Percentiles rank a stretch among this genome's conserved stretches.
Evolutionary conservation across 2,113 vertebrate genomes (phyloP).

Genomic region (Apaloderma vittatum): DNA sequence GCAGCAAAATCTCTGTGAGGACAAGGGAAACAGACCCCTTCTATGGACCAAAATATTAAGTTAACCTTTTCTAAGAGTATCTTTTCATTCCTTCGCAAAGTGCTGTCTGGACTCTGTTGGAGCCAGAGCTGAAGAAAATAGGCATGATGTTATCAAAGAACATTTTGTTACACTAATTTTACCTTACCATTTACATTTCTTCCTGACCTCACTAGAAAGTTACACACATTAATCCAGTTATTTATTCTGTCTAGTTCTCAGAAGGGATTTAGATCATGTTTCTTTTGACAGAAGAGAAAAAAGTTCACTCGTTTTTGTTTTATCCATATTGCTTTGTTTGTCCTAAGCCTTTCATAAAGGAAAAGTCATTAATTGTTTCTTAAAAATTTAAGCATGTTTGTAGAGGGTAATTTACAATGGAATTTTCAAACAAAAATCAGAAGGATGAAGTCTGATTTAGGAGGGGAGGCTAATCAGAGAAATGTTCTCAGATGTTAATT

Average conservation of each 20-base stretch:
- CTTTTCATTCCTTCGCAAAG: background rate
- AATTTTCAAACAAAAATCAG: conserved; percentile 50
- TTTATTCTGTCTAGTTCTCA: background rate
- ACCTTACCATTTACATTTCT: background rate
- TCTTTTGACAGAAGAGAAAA: conserved; percentile 32
- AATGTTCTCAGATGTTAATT: background rate
- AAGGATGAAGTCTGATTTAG: conserved; percentile 32
- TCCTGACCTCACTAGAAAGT: background rate
- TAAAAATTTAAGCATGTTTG: background rate
- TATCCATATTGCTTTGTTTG: conserved; percentile 25
- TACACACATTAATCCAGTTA: background rate
- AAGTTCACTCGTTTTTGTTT: background rate
- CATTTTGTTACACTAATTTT: background rate
- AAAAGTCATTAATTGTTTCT: conserved; percentile 8
- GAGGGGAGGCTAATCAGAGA: background rate
- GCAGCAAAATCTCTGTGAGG: background rate
- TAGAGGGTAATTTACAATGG: background rate
- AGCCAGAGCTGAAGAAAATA: background rate
- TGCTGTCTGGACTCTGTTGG: background rate
- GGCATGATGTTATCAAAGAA: background rate
- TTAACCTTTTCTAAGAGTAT: background rate
- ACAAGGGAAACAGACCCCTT: background rate
- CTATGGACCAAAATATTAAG: background rate
- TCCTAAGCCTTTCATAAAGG: background rate
- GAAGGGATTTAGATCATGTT: background rate